A percentile compares a stretch with the other conserved stretches of the same genome.
Conservation (phyloP, 1,140 invertebrate species). For the Drosophila albomicans region DNA sequence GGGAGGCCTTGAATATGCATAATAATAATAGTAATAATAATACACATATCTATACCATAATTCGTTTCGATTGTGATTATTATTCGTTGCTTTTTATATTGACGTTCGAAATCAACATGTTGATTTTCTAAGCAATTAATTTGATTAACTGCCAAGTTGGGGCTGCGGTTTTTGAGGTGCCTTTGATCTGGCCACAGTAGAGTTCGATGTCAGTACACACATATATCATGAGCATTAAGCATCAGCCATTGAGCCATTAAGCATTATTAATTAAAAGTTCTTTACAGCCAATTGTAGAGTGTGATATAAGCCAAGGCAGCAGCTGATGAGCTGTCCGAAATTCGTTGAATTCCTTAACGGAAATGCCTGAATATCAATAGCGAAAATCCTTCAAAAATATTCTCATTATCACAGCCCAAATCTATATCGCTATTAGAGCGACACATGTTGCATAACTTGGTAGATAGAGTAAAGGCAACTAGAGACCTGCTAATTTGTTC, state of each 20-base stretch:
- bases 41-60: constrained; percentile 71
- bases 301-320: constrained; percentile 56
- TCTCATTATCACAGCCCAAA: too few relatives aligned
- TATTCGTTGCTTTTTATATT: constrained; percentile 1
- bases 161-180: constrained; percentile 63
- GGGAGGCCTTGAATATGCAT: constrained; percentile 73
- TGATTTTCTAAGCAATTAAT: constrained; percentile 82
- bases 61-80: constrained; percentile 53
- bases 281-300: constrained; percentile 65
- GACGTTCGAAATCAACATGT: constrained; percentile 64
- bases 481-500: constrained; percentile 1
- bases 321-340: constrained; percentile 19
- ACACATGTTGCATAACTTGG: too few relatives aligned
- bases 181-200: constrained; percentile 63
- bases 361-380: constrained; percentile 40
- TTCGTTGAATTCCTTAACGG: constrained; percentile 45
- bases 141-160: constrained; percentile 76
- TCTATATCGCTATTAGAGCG: too few relatives aligned
- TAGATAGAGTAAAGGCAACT: not conserved
- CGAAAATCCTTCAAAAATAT: not conserved
- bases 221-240: constrained; percentile 51
- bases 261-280: constrained; percentile 74
- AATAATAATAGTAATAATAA: constrained; percentile 53
- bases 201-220: constrained; percentile 44
- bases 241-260: constrained; percentile 55